Evolutionary conservation across 2,888 invertebrate genomes (phyloP), one percentile per base, ranked within the genome.

Genomic region (Oscheius myriophilus): DNA sequence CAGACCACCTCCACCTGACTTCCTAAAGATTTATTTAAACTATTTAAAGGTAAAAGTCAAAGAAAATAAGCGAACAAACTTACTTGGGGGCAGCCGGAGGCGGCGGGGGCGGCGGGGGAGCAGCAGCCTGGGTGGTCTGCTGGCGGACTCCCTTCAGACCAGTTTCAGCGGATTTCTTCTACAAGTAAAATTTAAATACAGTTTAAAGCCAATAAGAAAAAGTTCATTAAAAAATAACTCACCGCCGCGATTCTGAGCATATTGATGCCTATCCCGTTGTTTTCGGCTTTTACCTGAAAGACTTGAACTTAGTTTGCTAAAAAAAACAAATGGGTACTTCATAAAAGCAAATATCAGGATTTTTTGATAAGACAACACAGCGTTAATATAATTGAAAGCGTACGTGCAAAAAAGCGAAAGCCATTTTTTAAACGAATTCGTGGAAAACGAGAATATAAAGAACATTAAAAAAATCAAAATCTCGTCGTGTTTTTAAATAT

Each of bases 1-100:
- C 18, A 80, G 45, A 33, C 73, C 74, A 46, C 72, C 73, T 21
- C 77, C 76, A 41, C 76, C 77, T 26, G 77, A 72, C 65, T 73
- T 76, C 49, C 78, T 76, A 39, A 26, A 69, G 68, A 55, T 21
- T 0, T 23, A 3, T 2, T 53, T 9, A 4, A 25, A 18, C n/a
- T 14, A 12, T 14, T 43, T 14, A 33, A 33, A 33, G 33, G 33
- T 3, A 9, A 33, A 33, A 33, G 33, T 33, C 3, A 33, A 33
- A 33, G 4, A 6, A 33, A 3, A 33, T 12, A n/a, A 49, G 49
- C 11, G 9, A 6, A 49, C 21, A 49, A 49, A 49, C 18, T 3
- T 49, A 49, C 49, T 49, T 49, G 6, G 49, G 49, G 18, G 46
- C 18, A n/a, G 16, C 21, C 18, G 61, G 51, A 21, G 16, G 42